Percentiles rank a stretch among this genome's conserved stretches.
Conservation (phyloP, 2,113 vertebrate species). For the Australoheros scitulus region DNA sequence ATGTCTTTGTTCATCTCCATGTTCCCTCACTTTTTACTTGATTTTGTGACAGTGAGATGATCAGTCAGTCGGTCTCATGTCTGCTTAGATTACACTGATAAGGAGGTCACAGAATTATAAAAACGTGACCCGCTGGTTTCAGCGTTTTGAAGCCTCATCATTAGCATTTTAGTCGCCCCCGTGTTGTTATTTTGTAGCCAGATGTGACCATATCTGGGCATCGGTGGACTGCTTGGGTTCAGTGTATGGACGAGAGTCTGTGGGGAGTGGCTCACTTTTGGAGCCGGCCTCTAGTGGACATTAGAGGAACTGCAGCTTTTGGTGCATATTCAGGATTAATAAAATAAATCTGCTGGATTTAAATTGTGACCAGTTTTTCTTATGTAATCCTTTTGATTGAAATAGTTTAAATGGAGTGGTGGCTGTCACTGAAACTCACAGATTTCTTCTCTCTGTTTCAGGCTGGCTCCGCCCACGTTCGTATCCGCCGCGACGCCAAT, state of each 20-base stretch:
- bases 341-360: no score
- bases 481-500: slow-evolving; percentile 96
- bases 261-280: not conserved
- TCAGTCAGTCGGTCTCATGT: not conserved
- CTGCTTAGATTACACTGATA: not conserved
- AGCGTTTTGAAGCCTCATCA: not conserved
- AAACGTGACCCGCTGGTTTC: not conserved
- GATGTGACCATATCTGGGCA: not conserved
- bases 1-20: not conserved
- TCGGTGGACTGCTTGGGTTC: not conserved
- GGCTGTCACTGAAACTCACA: accelerated
- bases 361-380: no score
- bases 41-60: not conserved
- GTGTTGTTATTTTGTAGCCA: no score
- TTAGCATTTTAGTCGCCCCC: no score
- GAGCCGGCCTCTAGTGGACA: not conserved
- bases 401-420: not conserved
- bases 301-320: not conserved
- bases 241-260: not conserved
- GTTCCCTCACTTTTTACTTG: not conserved
- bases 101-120: not conserved
- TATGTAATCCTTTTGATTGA: not conserved
- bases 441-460: slow-evolving; percentile 49
- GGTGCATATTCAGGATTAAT: no score
- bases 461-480: slow-evolving; percentile 95